Evolutionary conservation across 1,140 invertebrate genomes (phyloP).

Genomic region (Aleiodes sp.): DNA sequence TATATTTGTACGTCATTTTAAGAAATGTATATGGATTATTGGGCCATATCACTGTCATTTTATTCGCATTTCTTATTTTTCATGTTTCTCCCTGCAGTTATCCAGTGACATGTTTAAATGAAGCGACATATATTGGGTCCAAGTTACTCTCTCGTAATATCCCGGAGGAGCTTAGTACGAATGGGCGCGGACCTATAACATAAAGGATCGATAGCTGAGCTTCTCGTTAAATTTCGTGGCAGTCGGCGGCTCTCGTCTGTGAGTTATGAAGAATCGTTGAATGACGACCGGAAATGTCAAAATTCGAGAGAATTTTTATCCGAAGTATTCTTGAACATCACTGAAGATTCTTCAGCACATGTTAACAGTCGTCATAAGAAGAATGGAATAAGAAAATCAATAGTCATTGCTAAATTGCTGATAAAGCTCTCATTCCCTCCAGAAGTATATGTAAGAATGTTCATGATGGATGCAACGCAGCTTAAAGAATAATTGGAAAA

Average conservation of each 20-base stretch:
- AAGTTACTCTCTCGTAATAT: conserved; percentile 10
- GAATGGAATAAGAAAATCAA: neutral
- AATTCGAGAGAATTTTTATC: neutral
- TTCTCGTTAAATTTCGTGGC: conserved; percentile 15
- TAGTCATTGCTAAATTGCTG: no score
- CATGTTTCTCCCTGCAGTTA: no score
- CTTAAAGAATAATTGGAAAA: no score
- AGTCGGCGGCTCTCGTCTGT: neutral
- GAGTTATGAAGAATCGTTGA: neutral
- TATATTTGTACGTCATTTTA: no score
- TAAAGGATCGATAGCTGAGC: conserved; percentile 2
- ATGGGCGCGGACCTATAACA: neutral
- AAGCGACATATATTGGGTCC: neutral
- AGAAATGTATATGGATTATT: no score
- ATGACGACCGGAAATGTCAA: neutral
- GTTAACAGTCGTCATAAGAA: neutral
- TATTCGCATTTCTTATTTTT: no score
- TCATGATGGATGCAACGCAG: no score
- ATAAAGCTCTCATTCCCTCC: no score
- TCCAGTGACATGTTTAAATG: neutral
- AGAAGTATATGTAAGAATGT: no score
- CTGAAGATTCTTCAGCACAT: neutral
- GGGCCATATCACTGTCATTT: no score
- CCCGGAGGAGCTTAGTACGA: neutral
- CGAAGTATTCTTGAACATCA: neutral